Conservation (phyloP, 2,888 invertebrate genomes). For the Mechanitis mazaeus region DNA sequence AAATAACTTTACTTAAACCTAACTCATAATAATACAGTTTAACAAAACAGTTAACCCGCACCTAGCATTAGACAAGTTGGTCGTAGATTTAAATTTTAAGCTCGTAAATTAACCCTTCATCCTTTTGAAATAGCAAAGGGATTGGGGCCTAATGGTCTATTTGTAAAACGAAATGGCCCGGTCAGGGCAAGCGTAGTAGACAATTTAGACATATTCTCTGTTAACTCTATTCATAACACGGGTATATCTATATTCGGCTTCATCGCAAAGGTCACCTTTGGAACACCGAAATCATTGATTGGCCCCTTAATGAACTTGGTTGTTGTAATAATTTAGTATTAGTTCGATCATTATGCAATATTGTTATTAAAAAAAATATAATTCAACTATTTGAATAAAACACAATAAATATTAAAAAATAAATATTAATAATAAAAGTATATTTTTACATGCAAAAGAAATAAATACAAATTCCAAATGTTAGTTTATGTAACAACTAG, state of each 20-base stretch:
- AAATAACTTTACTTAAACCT: conserved; percentile 14
- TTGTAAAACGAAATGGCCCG: conserved; percentile 73
- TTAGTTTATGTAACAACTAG: neutral
- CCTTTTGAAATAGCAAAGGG: conserved; percentile 76
- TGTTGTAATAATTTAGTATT: neutral
- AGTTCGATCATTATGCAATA: no score
- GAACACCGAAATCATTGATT: conserved; percentile 22
- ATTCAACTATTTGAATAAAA: no score
- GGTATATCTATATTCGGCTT: conserved; percentile 22
- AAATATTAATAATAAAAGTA: no score
- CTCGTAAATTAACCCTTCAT: conserved; percentile 76
- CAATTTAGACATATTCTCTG: conserved; percentile 68
- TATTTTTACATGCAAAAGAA: no score
- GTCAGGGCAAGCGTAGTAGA: conserved; percentile 67
- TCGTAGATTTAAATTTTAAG: conserved; percentile 76
- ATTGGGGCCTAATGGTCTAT: conserved; percentile 75
- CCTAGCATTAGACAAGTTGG: conserved; percentile 70
- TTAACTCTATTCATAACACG: conserved; percentile 47
- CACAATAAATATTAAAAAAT: no score
- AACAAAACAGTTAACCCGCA: conserved; percentile 68
- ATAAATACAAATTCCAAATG: neutral
- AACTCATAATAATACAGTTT: conserved; percentile 62
- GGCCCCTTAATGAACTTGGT: conserved; percentile 17
- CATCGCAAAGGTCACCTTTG: conserved; percentile 24
- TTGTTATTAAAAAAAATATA: no score